These are phyloP conservation scores for Brachionus rubens DNA, from an alignment of 1,140 invertebrate species.

Conservation along the genomic window DNA sequence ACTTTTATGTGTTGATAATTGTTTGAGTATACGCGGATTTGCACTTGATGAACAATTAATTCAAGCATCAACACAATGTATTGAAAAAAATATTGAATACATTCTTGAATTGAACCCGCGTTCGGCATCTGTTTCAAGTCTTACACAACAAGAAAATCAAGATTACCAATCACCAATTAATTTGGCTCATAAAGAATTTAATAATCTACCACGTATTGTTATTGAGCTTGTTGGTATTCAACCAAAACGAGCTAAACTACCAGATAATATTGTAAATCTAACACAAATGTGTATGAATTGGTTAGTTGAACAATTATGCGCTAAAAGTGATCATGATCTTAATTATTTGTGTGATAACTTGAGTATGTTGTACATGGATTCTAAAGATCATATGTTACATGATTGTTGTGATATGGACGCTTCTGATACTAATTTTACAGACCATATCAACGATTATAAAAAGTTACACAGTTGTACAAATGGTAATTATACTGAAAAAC, in stretches of 20 bases:
- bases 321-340: neutral
- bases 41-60: constrained; percentile 12
- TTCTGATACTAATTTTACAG: neutral
- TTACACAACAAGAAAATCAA: neutral
- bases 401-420: constrained; percentile 42
- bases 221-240: constrained; percentile 31
- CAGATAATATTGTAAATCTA: constrained; percentile 23
- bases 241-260: constrained; percentile 9
- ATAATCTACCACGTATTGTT: constrained; percentile 27
- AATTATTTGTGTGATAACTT: constrained; percentile 24
- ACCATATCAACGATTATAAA: constrained; percentile 36
- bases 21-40: constrained; percentile 38
- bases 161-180: constrained; percentile 9
- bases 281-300: constrained; percentile 43
- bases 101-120: constrained; percentile 3
- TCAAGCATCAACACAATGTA: constrained; percentile 38
- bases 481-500: constrained; percentile 24
- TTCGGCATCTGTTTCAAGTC: neutral
- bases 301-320: constrained; percentile 9
- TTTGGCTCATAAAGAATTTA: constrained; percentile 44
- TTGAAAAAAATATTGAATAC: constrained; percentile 39
- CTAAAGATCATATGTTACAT: constrained; percentile 28
- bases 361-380: constrained; percentile 33
- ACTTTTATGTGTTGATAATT: constrained; percentile 12
- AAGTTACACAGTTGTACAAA: neutral